Evolutionary conservation across 2,888 invertebrate species (phyloP).

Genomic region (Phyto melanocephala): DNA sequence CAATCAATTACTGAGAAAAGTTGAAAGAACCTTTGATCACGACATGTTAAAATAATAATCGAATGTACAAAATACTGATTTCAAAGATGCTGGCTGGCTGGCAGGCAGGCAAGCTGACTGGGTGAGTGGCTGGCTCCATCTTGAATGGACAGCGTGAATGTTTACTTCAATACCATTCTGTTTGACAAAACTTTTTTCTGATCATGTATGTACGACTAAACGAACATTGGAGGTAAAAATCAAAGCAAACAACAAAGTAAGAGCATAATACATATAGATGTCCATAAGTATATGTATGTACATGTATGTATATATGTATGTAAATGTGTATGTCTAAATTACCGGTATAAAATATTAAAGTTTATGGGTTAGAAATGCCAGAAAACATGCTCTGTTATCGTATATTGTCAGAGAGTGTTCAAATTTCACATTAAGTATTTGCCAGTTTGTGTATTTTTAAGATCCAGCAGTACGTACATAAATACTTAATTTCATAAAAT

Average conservation of each 20-base stretch:
- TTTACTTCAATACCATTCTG: neutral
- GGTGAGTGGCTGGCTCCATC: neutral
- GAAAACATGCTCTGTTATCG: neutral
- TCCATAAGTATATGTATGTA: no score
- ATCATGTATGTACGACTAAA: neutral
- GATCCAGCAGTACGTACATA: no score
- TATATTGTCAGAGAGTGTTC: neutral
- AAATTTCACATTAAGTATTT: neutral
- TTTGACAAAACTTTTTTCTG: slow-evolving; percentile 32
- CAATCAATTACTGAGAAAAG: slow-evolving; percentile 48
- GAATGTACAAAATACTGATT: slow-evolving; percentile 32
- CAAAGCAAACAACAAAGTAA: slow-evolving; percentile 25
- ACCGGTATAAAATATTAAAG: slow-evolving; percentile 40
- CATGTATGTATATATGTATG: neutral
- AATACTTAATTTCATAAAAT: neutral
- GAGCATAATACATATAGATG: neutral
- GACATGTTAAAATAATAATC: slow-evolving; percentile 32
- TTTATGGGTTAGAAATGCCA: slow-evolving; percentile 52
- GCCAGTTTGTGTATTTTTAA: neutral
- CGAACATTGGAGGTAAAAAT: slow-evolving; percentile 42
- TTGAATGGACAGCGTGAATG: no score
- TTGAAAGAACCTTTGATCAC: slow-evolving; percentile 54
- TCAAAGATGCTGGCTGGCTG: slow-evolving; percentile 38
- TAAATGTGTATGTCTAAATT: neutral
- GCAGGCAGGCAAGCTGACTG: neutral